phyloP scores from a whole-genome alignment of 2,113 vertebrate genomes.

The Calonectris borealis region DNA sequence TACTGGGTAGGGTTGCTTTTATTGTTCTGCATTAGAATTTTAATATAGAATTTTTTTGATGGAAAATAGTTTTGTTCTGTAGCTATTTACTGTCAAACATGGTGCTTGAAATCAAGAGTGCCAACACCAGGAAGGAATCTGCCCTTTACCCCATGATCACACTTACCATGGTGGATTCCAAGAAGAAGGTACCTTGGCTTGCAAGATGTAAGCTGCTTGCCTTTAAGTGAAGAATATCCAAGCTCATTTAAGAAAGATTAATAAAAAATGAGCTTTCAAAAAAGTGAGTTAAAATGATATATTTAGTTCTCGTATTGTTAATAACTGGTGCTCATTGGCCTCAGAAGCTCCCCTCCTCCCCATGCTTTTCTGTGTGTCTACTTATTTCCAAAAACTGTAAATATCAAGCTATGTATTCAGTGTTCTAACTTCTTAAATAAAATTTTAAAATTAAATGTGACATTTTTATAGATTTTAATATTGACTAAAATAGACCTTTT shows the following conservation, averaged over 20 bases:
- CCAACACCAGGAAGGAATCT: neutral
- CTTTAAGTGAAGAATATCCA: constrained; percentile 15
- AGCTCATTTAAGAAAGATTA: constrained; percentile 10
- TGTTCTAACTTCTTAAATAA: constrained; percentile 12
- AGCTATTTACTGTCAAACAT: neutral
- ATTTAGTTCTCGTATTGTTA: constrained; percentile 30
- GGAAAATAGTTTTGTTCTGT: neutral
- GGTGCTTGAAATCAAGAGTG: neutral
- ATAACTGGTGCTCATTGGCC: neutral
- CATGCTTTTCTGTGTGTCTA: neutral
- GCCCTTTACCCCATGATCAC: neutral
- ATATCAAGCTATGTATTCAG: constrained; percentile 24
- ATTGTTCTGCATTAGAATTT: neutral
- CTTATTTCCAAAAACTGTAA: constrained; percentile 14
- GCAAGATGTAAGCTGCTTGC: neutral
- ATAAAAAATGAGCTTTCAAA: constrained; percentile 26
- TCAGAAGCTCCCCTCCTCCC: neutral
- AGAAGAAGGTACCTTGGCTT: neutral
- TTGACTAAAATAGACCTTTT: constrained; percentile 48
- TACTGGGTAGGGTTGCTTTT: neutral
- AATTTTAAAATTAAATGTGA: constrained; percentile 50
- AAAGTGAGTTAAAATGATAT: neutral
- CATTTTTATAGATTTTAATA: constrained; percentile 29
- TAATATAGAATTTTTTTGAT: neutral
- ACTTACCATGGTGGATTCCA: neutral